These are phyloP conservation scores for Prunella himalayana DNA, from an alignment of 2,113 vertebrate genomes.

Conservation along the genomic window DNA sequence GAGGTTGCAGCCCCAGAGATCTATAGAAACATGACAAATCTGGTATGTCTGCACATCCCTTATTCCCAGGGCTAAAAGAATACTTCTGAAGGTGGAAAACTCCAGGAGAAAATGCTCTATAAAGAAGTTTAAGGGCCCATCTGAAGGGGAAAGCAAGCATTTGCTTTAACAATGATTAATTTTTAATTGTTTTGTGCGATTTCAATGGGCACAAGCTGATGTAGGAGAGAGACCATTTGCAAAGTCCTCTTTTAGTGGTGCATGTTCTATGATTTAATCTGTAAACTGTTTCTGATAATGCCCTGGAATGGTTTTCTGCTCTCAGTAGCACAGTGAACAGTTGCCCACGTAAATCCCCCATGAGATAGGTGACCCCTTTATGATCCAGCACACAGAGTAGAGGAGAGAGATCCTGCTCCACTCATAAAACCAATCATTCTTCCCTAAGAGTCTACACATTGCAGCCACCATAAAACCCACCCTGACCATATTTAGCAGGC, in stretches of 20 bases:
- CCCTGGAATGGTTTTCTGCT: slow-evolving; percentile 32
- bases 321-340: slow-evolving; percentile 31
- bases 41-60: neutral
- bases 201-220: slow-evolving; percentile 21
- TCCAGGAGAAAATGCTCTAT: neutral
- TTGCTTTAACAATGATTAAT: neutral
- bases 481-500: slow-evolving; percentile 14
- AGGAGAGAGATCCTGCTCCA: neutral
- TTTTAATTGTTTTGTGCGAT: slow-evolving; percentile 58
- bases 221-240: slow-evolving; percentile 7
- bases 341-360: slow-evolving; percentile 43
- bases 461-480: slow-evolving; percentile 30
- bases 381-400: neutral
- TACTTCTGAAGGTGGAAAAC: neutral
- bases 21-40: neutral
- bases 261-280: slow-evolving; percentile 10
- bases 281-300: slow-evolving; percentile 28
- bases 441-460: slow-evolving; percentile 19
- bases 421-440: slow-evolving; percentile 26
- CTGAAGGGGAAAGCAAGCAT: neutral
- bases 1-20: neutral
- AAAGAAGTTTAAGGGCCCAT: neutral
- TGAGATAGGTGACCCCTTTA: neutral
- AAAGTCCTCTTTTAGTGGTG: neutral
- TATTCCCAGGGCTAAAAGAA: neutral